Percentiles rank a stretch among this genome's conserved stretches.
These are phyloP conservation scores for Microchrysa polita DNA, from an alignment of 2,888 invertebrate genomes.

Conservation along the genomic window DNA sequence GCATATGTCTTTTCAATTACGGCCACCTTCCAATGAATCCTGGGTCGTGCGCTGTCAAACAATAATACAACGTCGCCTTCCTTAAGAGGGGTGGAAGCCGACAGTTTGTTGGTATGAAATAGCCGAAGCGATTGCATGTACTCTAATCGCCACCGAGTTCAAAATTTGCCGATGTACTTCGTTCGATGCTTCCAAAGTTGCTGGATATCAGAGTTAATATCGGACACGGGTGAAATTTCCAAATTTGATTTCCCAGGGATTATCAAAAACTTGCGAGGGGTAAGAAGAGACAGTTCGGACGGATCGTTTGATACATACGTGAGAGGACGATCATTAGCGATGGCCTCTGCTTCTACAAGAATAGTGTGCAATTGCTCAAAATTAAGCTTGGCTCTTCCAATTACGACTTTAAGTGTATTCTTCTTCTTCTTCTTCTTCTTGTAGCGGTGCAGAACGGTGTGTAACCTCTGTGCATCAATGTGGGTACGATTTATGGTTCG, in stretches of 20 bases:
- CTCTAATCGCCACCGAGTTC: not conserved
- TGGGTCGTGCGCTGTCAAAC: not conserved
- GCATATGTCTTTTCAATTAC: not conserved
- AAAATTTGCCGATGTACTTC: not conserved
- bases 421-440: too few relatives aligned
- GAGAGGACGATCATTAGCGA: not conserved
- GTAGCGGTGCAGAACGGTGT: too few relatives aligned
- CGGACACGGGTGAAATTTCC: not conserved
- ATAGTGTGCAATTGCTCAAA: not conserved
- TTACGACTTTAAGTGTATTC: constrained; percentile 46
- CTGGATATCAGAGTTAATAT: not conserved
- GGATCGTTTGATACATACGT: not conserved
- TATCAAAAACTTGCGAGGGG: not conserved
- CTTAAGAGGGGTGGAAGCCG: too few relatives aligned
- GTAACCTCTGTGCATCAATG: too few relatives aligned
- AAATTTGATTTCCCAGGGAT: not conserved
- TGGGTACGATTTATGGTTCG: too few relatives aligned
- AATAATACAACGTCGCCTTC: not conserved
- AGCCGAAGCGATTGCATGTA: not conserved
- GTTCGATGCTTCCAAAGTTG: not conserved
- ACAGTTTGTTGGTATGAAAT: too few relatives aligned
- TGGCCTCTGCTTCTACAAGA: not conserved
- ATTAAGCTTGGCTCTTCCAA: constrained; percentile 39
- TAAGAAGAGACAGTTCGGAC: not conserved
- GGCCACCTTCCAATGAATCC: not conserved